A percentile compares a stretch with the other conserved stretches of the same genome.
phyloP scores from a whole-genome alignment of 2,797 vertebrate genomes.

The Lacerta viridis region DNA sequence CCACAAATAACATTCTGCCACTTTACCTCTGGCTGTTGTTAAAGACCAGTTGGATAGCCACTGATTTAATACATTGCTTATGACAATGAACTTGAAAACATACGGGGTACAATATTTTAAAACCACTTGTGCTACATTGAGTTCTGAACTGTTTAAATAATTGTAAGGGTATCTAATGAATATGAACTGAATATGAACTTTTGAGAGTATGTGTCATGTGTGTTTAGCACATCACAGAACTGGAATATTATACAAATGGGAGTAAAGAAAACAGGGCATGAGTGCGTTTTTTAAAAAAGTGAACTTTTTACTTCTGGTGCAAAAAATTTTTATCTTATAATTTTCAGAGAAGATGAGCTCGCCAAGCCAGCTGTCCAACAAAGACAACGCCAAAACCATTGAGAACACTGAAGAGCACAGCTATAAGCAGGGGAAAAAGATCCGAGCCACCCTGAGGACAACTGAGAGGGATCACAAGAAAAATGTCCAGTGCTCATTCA shows the following conservation, averaged over 20 bases:
- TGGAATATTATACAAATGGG: not conserved
- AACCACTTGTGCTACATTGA: not conserved
- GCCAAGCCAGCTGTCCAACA: slow-evolving; percentile 79
- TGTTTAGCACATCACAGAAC: not conserved
- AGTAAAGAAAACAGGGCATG: not conserved
- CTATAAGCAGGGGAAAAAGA: slow-evolving; percentile 94
- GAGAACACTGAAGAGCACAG: slow-evolving; percentile 89
- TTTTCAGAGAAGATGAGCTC: slow-evolving; percentile 83
- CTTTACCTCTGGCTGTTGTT: not conserved
- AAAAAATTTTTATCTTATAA: slow-evolving; percentile 41
- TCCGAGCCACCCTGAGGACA: slow-evolving; percentile 87
- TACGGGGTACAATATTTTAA: not conserved
- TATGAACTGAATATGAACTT: not conserved
- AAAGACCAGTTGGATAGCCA: not conserved
- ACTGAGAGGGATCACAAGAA: slow-evolving; percentile 96
- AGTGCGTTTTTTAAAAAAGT: not conserved
- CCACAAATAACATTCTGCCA: not conserved
- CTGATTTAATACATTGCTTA: not conserved
- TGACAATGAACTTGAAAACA: not conserved
- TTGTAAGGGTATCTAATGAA: not conserved
- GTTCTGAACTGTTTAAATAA: not conserved
- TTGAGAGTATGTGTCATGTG: not conserved
- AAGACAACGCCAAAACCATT: slow-evolving; percentile 82
- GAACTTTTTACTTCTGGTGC: slow-evolving; percentile 29
- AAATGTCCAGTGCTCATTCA: slow-evolving; percentile 92